Base-by-base conservation (phyloP, 2,888 invertebrate species). In the Caenorhabditis doughertyi region DNA sequence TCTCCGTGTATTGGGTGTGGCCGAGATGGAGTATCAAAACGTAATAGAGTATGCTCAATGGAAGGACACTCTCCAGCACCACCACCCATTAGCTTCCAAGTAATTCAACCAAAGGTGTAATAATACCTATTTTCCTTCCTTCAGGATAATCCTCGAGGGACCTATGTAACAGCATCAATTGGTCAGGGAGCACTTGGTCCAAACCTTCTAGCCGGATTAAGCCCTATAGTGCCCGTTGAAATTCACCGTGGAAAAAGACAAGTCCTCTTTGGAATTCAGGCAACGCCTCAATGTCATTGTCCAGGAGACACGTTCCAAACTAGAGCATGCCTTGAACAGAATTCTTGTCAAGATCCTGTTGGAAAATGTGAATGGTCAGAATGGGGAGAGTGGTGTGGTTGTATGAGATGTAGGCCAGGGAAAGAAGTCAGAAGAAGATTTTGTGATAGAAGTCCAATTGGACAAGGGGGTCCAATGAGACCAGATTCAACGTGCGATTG, bases 381-480 rank as follows among this genome's bases (percentile, higher is more conserved):
- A 9, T 88, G 88, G 88, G 85, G 86, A 29, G 84, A 85, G 35
- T 88, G 88, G 88, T 88, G 88, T 76, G 88, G 88, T n/a, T 88
- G 88, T 79, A 64, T 77, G 58, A 81, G 67, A 16, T 88, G 88
- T 64, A 64, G 87, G 62, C 64, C 76, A 0, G 87, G 87, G n/a
- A 79, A 83, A 62, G 87, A 88, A 77, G 73, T 74, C 5, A 68
- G 88, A 3, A 67, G 84, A 13, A 76, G 88, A 1, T 87, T 83
- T 73, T 88, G 88, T 72, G 88, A 88, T 42, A 65, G 85, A 49
- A 65, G 65, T 16, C 60, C 72, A 9, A 35, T 53, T 11, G 39
- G 18, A 11, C 49, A 42, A 21, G 62, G 76, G 4, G 84, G 84
- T 39, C 85, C 81, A 8, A 67, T 55, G 39, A 18, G 79, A 4